Evolutionary conservation across 2,113 vertebrate species (phyloP), one percentile per base, ranked within the genome.

Genomic region (Poecile atricapillus): DNA sequence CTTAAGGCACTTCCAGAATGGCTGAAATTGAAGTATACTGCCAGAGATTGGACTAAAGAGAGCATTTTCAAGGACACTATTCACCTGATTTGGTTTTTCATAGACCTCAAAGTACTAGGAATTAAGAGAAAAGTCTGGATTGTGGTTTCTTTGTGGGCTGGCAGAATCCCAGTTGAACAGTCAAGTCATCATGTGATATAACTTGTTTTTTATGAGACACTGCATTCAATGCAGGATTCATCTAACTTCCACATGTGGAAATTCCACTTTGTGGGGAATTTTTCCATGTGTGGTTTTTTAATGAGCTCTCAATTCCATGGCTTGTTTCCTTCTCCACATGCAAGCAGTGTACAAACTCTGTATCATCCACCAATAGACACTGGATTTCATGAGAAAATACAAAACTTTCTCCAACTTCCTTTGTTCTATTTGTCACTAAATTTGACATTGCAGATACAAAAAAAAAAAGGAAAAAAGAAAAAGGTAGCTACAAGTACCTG

Each of bases 111-210:
- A 81, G 62, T 65, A 80, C 56, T 58, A 77, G 68, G 63, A 95
- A 85, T 93, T 80, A 83, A 87, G 53, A 70, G 83, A 44, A 46
- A 70, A 87, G 13, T 47, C 74, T 94, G 50, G 52, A 70, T 74
- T 88, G 60, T 86, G 83, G 70, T 83, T 95, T 76, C 43, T 91
- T 82, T 83, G 50, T 65, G 87, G 78, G 21, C 50, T 96, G 89
- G 55, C 70, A 79, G 59, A 85, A 76, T 79, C 56, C 52, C 52
- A 62, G 8, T 0, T 63, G 39, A 89, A 78, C 67, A 39, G 28
- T 63, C 65, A 69, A 91, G 69, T 70, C 24, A 76, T 85, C 86
- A 58, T 82, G 75, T 93, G 87, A 55, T 89, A 27, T 43, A 79
- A 80, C 16, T 90, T 62, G 27, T 33, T 90, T 46, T 71, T 74